phyloP scores from a whole-genome alignment of 2,797 vertebrate species.

The Coracias cyanogaster region DNA sequence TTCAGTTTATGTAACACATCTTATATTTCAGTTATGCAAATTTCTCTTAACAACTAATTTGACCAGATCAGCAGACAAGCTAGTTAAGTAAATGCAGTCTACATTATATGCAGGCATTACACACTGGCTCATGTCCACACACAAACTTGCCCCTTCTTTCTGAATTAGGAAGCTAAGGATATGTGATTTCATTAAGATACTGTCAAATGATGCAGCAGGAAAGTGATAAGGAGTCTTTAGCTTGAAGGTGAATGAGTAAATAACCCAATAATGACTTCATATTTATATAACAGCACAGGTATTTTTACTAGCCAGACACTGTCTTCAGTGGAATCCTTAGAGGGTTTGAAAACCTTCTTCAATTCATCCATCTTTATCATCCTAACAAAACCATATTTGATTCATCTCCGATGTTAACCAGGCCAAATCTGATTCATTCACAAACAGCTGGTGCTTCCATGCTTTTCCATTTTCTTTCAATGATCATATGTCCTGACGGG shows the following conservation, averaged over 20 bases:
- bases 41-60: not conserved
- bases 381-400: slow-evolving; percentile 55
- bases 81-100: not conserved
- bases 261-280: not conserved
- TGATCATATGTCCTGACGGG: slow-evolving; percentile 50
- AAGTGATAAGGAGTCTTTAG: not conserved
- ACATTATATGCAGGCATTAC: fast-evolving
- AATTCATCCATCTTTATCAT: slow-evolving; percentile 51
- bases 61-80: not conserved
- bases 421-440: slow-evolving; percentile 64
- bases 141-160: not conserved
- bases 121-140: not conserved
- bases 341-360: slow-evolving; percentile 48
- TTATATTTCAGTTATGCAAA: not conserved
- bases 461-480: slow-evolving; percentile 66
- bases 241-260: not conserved
- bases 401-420: slow-evolving; percentile 53
- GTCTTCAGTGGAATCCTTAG: slow-evolving; percentile 19
- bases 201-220: not conserved
- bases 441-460: slow-evolving; percentile 60
- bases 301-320: slow-evolving; percentile 1
- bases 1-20: not conserved
- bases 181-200: not conserved
- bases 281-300: not conserved
- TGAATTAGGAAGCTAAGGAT: not conserved